Evolutionary conservation across 2,797 vertebrate genomes (phyloP).

Genomic region (Eulemur albifrons): DNA sequence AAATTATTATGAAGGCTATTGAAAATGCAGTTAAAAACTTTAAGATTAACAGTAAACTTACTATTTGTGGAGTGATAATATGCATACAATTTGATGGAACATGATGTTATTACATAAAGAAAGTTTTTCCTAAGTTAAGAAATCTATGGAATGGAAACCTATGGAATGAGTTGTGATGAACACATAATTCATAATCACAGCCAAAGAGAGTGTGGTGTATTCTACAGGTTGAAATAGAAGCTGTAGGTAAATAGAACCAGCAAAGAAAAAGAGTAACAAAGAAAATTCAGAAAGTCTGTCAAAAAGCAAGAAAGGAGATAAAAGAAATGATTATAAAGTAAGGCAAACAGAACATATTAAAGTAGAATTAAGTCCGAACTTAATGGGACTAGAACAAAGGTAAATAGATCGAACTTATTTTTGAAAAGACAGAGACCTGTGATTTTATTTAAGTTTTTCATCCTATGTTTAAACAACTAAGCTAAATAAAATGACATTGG

Average conservation of each 20-base stretch:
- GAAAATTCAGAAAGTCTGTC: not conserved
- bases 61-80: conserved; percentile 24
- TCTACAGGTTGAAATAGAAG: not conserved
- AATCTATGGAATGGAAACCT: not conserved
- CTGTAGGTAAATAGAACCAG: not conserved
- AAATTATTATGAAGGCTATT: not conserved
- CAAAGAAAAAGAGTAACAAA: not conserved
- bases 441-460: not conserved
- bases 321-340: conserved; percentile 2
- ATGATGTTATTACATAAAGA: not conserved
- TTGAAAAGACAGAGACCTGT: not conserved
- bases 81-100: not conserved
- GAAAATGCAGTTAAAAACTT: not conserved
- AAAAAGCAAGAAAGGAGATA: not conserved
- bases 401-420: not conserved
- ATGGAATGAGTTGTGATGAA: not conserved
- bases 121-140: conserved; percentile 32
- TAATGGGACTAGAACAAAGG: not conserved
- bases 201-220: not conserved
- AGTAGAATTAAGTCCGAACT: not conserved
- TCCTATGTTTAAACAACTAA: not conserved
- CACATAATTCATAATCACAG: not conserved
- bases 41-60: not conserved
- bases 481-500: not conserved
- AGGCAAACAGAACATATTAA: not conserved